Evolutionary conservation across 2,888 invertebrate genomes (phyloP).

Genomic region (Drosophila borealis): DNA sequence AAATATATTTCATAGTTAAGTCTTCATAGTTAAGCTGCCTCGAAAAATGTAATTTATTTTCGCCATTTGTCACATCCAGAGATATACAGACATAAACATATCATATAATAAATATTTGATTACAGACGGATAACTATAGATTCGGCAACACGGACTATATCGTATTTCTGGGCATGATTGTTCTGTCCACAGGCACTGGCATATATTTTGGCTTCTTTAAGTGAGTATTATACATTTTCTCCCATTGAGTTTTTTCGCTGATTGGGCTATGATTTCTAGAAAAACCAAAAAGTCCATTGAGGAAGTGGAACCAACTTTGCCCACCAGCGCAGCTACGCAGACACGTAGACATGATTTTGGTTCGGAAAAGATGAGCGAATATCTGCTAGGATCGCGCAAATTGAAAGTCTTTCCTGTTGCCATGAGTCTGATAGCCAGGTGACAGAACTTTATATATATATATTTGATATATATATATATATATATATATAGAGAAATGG

Average conservation of each 20-base stretch:
- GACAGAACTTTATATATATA: conserved; percentile 17
- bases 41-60: conserved; percentile 5
- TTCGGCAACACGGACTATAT: conserved; percentile 87
- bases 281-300: conserved; percentile 52
- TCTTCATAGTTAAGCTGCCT: too few species aligned
- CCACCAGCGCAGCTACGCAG: conserved; percentile 26
- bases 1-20: not conserved
- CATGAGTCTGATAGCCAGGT: conserved; percentile 94
- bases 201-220: conserved; percentile 86
- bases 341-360: conserved; percentile 79
- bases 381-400: conserved; percentile 91
- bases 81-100: conserved; percentile 21
- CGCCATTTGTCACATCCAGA: conserved; percentile 2
- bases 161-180: conserved; percentile 89
- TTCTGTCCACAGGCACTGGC: conserved; percentile 91
- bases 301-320: conserved; percentile 56
- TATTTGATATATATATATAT: conserved; percentile 1
- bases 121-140: conserved; percentile 51
- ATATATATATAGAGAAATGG: too few species aligned
- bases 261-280: conserved; percentile 22
- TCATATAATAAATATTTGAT: conserved; percentile 21
- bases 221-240: conserved; percentile 56
- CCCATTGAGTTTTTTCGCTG: not conserved
- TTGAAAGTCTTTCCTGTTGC: conserved; percentile 93
- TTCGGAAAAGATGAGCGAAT: conserved; percentile 88